Percentiles rank a stretch among this genome's conserved stretches.
phyloP scores from a whole-genome alignment of 64 coral and sea anemone genomes.

The Dendronephthya gigantea region DNA sequence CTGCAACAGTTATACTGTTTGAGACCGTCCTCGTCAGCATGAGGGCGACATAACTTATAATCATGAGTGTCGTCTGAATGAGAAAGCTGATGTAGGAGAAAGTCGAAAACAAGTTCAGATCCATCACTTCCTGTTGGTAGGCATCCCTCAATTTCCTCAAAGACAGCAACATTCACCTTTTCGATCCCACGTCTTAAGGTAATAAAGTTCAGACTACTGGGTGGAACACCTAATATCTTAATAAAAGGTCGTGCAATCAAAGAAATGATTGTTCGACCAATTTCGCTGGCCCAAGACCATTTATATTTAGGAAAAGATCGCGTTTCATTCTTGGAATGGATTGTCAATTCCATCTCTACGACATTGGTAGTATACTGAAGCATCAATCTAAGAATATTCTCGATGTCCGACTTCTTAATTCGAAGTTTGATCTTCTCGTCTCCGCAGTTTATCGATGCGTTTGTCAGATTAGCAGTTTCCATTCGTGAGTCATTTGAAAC shows the following conservation, averaged over 20 bases:
- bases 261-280: background rate
- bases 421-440: too few relatives aligned
- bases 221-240: too few relatives aligned
- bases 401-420: background rate
- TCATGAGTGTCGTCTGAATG: background rate
- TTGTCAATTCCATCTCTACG: background rate
- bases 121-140: background rate
- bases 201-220: background rate
- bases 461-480: background rate
- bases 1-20: background rate
- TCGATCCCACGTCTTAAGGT: background rate
- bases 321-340: background rate
- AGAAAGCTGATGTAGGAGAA: background rate
- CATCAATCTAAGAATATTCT: background rate
- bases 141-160: background rate
- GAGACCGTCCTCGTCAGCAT: background rate
- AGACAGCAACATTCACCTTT: background rate
- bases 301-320: background rate
- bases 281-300: background rate
- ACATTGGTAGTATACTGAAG: background rate
- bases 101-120: background rate
- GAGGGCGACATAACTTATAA: background rate
- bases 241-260: background rate
- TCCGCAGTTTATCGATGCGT: background rate
- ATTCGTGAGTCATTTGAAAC: background rate